These are phyloP conservation scores for Atractosteus spatula DNA, from an alignment of 2,113 vertebrate genomes.

Conservation along the genomic window DNA sequence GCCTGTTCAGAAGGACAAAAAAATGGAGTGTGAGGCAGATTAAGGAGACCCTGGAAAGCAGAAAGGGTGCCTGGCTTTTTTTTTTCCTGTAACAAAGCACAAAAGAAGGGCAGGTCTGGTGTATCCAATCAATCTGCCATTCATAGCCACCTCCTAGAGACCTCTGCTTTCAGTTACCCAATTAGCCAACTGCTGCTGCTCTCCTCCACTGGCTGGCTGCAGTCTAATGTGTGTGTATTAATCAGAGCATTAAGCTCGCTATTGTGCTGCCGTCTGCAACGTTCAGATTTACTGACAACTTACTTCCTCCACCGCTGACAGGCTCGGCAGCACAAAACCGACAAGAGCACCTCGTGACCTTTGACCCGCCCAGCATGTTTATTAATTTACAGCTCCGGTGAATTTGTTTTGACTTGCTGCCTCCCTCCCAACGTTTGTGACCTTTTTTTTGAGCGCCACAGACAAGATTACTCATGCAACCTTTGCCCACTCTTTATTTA, in stretches of 20 bases:
- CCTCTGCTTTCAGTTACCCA: conserved; percentile 45
- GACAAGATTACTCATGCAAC: conserved; percentile 3
- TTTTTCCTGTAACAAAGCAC: conserved; percentile 23
- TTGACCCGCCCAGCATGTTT: conserved; percentile 10
- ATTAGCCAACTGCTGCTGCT: conserved; percentile 53
- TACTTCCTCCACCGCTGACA: conserved; percentile 13
- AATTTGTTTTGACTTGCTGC: conserved; percentile 20
- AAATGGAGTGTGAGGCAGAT: no score
- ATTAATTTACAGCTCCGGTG: conserved; percentile 20
- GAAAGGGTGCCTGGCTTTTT: conserved; percentile 18
- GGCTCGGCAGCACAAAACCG: neutral
- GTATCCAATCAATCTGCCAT: conserved; percentile 46
- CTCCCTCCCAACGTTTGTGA: neutral
- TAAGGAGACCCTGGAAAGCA: no score
- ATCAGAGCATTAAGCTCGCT: conserved; percentile 39
- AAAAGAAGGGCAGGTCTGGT: conserved; percentile 31
- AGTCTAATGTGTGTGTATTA: conserved; percentile 42
- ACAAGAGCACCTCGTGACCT: conserved; percentile 32
- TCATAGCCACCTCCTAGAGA: conserved; percentile 39
- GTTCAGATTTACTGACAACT: neutral
- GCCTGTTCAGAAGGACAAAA: no score
- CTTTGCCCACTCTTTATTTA: neutral
- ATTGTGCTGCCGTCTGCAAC: conserved; percentile 1
- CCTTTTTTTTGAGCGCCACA: neutral
- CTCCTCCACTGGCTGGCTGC: conserved; percentile 44